Evolutionary conservation across 1,140 invertebrate species (phyloP).

Genomic region (Drosophila bipectinata): DNA sequence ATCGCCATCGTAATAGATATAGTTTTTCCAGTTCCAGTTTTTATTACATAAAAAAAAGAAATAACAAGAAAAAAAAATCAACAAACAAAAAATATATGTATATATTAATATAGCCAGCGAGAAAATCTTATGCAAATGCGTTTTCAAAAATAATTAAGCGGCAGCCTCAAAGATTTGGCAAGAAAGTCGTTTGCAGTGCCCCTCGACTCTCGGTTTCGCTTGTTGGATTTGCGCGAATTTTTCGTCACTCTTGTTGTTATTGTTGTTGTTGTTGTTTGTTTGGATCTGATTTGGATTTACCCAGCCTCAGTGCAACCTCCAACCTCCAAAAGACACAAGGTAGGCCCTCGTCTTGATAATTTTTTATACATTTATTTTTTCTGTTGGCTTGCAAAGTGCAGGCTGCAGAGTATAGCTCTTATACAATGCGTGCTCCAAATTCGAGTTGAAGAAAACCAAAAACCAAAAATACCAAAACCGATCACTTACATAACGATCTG

Average conservation of each 20-base stretch:
- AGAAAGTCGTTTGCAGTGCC: constrained; percentile 45
- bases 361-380: neutral
- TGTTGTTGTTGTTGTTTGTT: constrained; percentile 14
- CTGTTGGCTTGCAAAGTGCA: constrained; percentile 16
- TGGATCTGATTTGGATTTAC: constrained; percentile 34
- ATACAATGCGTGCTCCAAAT: constrained; percentile 62
- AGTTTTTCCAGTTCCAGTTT: constrained; percentile 65
- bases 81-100: constrained; percentile 3
- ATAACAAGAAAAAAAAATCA: neutral
- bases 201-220: constrained; percentile 11
- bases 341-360: constrained; percentile 16
- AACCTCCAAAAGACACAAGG: constrained; percentile 25
- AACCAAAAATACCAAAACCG: constrained; percentile 2
- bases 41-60: constrained; percentile 64
- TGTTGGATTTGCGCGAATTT: constrained; percentile 23
- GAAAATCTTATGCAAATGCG: constrained; percentile 54
- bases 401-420: constrained; percentile 43
- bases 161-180: constrained; percentile 49
- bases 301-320: constrained; percentile 45
- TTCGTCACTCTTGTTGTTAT: neutral
- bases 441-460: constrained; percentile 11
- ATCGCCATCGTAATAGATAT: constrained; percentile 45
- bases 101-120: constrained; percentile 20
- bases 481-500: constrained; percentile 44
- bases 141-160: constrained; percentile 56